Evolutionary conservation across 2,797 vertebrate species (phyloP), one percentile per base, ranked within the genome.

Genomic region (Sebastes kiyomatsui): DNA sequence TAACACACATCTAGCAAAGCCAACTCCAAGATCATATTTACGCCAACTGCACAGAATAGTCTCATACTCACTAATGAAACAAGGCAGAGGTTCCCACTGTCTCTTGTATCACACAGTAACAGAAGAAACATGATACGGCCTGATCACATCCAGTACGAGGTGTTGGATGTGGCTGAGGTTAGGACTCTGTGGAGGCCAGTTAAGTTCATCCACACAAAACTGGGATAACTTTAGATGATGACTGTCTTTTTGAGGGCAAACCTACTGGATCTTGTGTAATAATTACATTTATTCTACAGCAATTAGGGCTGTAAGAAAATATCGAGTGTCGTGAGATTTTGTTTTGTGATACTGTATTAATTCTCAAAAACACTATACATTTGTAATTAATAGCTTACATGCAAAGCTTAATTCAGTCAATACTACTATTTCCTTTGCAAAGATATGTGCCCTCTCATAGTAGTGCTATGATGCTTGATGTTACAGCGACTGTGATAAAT

Each of bases 351-450:
- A 42, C 42, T 18, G 42, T 46, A 46, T 46, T 46, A 6, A 0
- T 46, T 46, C 42, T 46, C 16, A 46, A 46, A 46, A 46, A 46
- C 42, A 46, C 42, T 46, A 16, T 46, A 46, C 42, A 46, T 46
- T 46, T 16, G 18, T 46, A 7, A 46, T 18, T 18, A 46, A 46
- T 46, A 1, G 38, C 38, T 38, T 38, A 38, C 35, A 38, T 38
- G 35, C 35, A 38, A 38, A 35, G 35, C 12, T 46, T 46, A 46
- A 46, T 18, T 46, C 42, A 46, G 42, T 46, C 16, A 46, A 46
- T 46, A 18, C 16, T 0, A 46, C 42, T 46, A 46, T 46, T 46
- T 46, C 6, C 0, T 46, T 46, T 46, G 14, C 42, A 46, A 46
- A 46, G 42, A 46, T 16, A 46, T 38, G 12, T 5, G 35, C 35